Evolutionary conservation across 2,888 invertebrate genomes (phyloP).

Genomic region (Polyommatus iphigenia): DNA sequence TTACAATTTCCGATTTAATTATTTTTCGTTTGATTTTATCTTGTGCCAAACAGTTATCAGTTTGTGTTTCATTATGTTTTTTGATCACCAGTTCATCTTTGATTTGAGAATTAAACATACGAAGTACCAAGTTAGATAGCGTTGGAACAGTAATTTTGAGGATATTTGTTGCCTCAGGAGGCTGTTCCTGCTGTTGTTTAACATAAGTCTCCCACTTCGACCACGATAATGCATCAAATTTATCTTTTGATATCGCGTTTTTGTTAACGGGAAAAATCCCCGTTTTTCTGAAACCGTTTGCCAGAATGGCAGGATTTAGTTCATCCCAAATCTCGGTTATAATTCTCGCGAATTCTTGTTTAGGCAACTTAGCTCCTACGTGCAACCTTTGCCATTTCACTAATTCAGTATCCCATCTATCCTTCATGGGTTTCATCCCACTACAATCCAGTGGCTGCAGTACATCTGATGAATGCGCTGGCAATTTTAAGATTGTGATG

Average conservation of each 20-base stretch:
- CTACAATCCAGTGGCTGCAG: constrained; percentile 44
- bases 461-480: constrained; percentile 12
- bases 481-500: neutral
- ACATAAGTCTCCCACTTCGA: neutral
- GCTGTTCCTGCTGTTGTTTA: neutral
- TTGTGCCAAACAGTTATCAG: neutral
- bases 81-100: neutral
- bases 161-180: neutral
- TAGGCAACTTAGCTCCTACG: constrained; percentile 38
- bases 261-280: constrained; percentile 45
- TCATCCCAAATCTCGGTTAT: constrained; percentile 43
- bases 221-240: constrained; percentile 36
- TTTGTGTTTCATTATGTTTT: neutral
- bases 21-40: neutral
- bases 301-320: constrained; percentile 40
- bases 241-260: constrained; percentile 37
- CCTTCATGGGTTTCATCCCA: constrained; percentile 45
- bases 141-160: neutral
- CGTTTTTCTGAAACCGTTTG: constrained; percentile 44
- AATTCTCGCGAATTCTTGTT: constrained; percentile 43
- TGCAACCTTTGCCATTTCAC: constrained; percentile 44
- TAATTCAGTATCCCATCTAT: constrained; percentile 41
- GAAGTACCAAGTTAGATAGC: neutral
- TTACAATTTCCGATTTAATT: neutral
- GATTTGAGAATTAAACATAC: neutral